A percentile compares a stretch with the other conserved stretches of the same genome.
Evolutionary conservation across 2,113 vertebrate genomes (phyloP).

Genomic region (Zootoca vivipara): DNA sequence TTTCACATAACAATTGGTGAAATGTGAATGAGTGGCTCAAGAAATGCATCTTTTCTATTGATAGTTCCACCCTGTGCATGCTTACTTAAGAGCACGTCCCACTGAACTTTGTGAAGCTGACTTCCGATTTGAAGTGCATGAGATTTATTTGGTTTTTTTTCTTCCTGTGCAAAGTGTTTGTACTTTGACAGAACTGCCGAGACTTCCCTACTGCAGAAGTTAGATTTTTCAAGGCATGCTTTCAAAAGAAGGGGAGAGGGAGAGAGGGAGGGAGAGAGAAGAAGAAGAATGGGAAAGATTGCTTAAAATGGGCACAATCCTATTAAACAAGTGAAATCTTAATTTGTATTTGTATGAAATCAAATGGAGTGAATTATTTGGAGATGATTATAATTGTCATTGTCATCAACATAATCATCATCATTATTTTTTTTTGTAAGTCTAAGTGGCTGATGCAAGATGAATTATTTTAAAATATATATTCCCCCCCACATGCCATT

Average conservation of each 20-base stretch:
- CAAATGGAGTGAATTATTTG: slow-evolving; percentile 73
- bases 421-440: slow-evolving; percentile 67
- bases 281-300: not conserved
- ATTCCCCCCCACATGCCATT: slow-evolving; percentile 65
- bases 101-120: too few relatives aligned
- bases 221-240: slow-evolving; percentile 60
- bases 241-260: slow-evolving; percentile 29
- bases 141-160: not conserved
- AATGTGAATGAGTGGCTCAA: too few relatives aligned
- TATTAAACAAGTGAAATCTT: slow-evolving; percentile 70
- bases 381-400: slow-evolving; percentile 73
- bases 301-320: slow-evolving; percentile 62
- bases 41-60: not conserved
- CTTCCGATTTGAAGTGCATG: not conserved
- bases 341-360: slow-evolving; percentile 69
- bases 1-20: too few relatives aligned
- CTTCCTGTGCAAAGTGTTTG: not conserved
- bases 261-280: not conserved
- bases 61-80: not conserved
- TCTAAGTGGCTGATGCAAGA: slow-evolving; percentile 69
- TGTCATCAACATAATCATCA: slow-evolving; percentile 71
- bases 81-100: not conserved
- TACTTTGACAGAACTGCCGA: slow-evolving; percentile 30
- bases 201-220: slow-evolving; percentile 54
- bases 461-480: slow-evolving; percentile 61